Evolutionary conservation across 2,888 invertebrate species (phyloP).

Genomic region (Dysmachus trigonus): DNA sequence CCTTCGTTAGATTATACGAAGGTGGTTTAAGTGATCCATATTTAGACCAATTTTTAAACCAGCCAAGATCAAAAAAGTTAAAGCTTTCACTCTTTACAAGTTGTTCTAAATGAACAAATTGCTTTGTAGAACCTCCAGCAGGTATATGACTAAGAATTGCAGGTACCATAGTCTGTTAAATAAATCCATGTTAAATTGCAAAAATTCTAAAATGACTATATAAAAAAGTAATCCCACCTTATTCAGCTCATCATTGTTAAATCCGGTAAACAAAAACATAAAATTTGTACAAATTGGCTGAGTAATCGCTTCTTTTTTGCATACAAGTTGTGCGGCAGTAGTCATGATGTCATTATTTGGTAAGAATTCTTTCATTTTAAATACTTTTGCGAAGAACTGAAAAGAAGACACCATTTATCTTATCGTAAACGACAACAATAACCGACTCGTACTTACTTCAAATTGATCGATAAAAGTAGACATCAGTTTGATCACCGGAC

Average conservation of each 20-base stretch:
- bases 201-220: constrained; percentile 66
- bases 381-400: constrained; percentile 19
- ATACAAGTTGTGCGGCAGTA: constrained; percentile 61
- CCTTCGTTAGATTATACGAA: constrained; percentile 61
- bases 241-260: constrained; percentile 60
- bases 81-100: constrained; percentile 54
- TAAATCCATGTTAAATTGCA: constrained; percentile 63
- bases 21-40: constrained; percentile 65
- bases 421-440: constrained; percentile 43
- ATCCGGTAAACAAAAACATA: constrained; percentile 66
- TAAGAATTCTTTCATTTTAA: constrained; percentile 67
- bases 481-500: constrained; percentile 42
- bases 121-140: constrained; percentile 66
- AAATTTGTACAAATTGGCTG: constrained; percentile 70
- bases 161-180: constrained; percentile 66
- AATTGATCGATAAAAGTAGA: constrained; percentile 7
- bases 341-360: constrained; percentile 66
- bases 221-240: constrained; percentile 54
- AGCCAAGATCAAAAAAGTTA: constrained; percentile 66
- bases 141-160: constrained; percentile 70
- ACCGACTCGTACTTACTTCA: constrained; percentile 38
- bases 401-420: not conserved
- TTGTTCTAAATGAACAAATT: constrained; percentile 67
- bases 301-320: constrained; percentile 65
- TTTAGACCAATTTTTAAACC: constrained; percentile 57